phyloP scores from a whole-genome alignment of 2,888 invertebrate genomes.

The Synergus japonicus region DNA sequence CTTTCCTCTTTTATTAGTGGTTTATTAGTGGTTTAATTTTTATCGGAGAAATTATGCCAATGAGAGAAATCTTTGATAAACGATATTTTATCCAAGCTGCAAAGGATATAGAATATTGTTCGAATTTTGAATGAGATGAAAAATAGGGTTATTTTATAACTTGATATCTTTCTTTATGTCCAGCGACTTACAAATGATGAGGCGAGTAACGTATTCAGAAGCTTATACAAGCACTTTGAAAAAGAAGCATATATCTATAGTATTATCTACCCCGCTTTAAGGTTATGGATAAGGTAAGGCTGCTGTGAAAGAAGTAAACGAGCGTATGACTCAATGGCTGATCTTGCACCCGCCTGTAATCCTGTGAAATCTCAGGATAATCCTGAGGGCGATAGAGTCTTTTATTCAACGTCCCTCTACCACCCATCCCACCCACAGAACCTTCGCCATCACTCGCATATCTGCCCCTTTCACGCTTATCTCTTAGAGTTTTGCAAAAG shows the following conservation, averaged over 20 bases:
- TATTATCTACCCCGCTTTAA: constrained; percentile 33
- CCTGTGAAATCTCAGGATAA: constrained; percentile 39
- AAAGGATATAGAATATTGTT: not conserved
- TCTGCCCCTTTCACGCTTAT: constrained; percentile 34
- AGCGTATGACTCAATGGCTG: constrained; percentile 36
- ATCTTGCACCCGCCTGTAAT: constrained; percentile 38
- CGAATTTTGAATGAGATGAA: not conserved
- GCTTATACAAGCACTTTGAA: constrained; percentile 27
- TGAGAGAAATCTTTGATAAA: not conserved
- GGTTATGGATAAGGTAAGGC: constrained; percentile 36
- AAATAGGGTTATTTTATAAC: constrained; percentile 6
- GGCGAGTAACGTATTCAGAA: constrained; percentile 25
- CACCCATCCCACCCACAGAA: constrained; percentile 28
- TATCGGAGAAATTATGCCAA: not conserved
- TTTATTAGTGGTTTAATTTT: not conserved
- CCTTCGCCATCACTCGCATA: constrained; percentile 20
- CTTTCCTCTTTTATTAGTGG: too few relatives aligned
- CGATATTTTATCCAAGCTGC: not conserved
- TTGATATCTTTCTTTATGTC: constrained; percentile 28
- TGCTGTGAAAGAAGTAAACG: constrained; percentile 28
- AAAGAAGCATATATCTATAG: constrained; percentile 16
- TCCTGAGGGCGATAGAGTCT: constrained; percentile 36
- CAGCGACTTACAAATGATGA: constrained; percentile 14
- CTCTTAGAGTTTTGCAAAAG: constrained; percentile 21
- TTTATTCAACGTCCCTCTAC: constrained; percentile 26